These are phyloP conservation scores for Merops nubicus DNA, from an alignment of 2,113 vertebrate species.

Conservation along the genomic window DNA sequence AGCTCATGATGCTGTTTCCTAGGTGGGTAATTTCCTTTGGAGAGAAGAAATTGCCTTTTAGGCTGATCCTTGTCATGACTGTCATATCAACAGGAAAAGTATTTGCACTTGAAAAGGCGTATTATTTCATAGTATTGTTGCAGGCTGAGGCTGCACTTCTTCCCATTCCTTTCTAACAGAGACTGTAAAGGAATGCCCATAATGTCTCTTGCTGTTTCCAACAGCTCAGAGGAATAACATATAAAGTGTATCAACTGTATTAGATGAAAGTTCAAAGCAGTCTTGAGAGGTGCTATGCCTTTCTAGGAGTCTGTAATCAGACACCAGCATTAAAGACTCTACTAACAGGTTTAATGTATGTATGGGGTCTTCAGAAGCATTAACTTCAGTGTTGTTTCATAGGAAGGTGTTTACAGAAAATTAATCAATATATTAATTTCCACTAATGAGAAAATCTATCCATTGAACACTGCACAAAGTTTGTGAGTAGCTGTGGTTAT, in stretches of 20 bases:
- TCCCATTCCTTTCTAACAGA: neutral
- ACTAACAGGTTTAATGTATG: neutral
- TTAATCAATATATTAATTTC: conserved; percentile 47
- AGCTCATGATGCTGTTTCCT: neutral
- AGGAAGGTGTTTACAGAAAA: conserved; percentile 44
- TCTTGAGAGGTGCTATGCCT: conserved; percentile 12
- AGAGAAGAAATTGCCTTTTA: neutral
- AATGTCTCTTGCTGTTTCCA: neutral
- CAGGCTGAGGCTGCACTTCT: neutral
- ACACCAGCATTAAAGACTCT: neutral
- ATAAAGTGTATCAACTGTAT: neutral
- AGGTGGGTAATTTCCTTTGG: neutral
- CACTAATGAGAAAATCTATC: conserved; percentile 28
- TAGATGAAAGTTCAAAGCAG: neutral
- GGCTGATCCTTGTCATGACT: neutral
- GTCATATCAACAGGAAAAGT: neutral
- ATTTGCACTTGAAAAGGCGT: neutral
- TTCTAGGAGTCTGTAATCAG: conserved; percentile 3
- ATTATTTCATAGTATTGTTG: neutral
- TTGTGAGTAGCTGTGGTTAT: neutral
- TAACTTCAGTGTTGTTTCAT: conserved; percentile 9
- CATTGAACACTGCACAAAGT: conserved; percentile 15
- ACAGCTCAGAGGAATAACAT: neutral
- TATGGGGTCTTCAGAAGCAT: neutral
- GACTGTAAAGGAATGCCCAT: neutral